Evolutionary conservation across 2,113 vertebrate species (phyloP).

Genomic region (Alaudala cheleensis): DNA sequence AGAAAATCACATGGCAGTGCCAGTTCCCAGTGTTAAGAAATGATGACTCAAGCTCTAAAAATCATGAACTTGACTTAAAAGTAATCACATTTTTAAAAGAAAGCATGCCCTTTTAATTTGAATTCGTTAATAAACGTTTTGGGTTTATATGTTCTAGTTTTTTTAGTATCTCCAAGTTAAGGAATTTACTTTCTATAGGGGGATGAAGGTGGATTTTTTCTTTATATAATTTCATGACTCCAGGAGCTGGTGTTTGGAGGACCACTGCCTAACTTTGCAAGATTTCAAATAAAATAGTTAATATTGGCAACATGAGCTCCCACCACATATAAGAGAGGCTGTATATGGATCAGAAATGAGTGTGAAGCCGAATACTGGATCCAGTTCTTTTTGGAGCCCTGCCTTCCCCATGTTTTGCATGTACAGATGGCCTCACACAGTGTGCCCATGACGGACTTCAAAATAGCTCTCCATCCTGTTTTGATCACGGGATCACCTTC

Average conservation of each 20-base stretch:
- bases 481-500: neutral
- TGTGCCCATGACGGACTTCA: neutral
- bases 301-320: neutral
- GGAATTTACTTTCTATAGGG: neutral
- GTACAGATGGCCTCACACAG: neutral
- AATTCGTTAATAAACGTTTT: neutral
- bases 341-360: neutral
- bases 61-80: neutral
- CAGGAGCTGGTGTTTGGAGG: neutral
- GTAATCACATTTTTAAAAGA: neutral
- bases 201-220: neutral
- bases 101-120: neutral
- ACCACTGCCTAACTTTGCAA: neutral
- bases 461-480: slow-evolving; percentile 2
- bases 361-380: neutral
- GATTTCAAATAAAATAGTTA: neutral
- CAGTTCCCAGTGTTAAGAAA: neutral
- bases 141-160: neutral
- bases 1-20: slow-evolving; percentile 4
- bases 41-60: neutral
- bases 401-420: neutral
- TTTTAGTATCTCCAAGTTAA: neutral
- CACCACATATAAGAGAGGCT: neutral
- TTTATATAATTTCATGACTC: neutral
- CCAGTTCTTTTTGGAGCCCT: neutral